phyloP scores from a whole-genome alignment of 2,888 invertebrate species.

The Leistus spinibarbis region DNA sequence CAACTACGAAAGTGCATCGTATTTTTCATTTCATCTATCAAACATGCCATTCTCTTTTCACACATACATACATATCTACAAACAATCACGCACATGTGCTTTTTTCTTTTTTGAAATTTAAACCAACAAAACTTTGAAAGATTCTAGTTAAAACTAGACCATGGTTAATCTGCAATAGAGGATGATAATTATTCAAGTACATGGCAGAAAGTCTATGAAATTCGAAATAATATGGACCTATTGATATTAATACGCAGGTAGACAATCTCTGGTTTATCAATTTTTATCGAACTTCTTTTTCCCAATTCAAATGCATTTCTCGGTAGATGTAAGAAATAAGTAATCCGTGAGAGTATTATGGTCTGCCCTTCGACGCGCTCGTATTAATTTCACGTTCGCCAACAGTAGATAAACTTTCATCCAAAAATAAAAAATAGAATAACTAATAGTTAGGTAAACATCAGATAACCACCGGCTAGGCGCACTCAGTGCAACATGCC shows the following conservation, averaged over 20 bases:
- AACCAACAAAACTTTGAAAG: too few relatives aligned
- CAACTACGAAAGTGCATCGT: constrained; percentile 17
- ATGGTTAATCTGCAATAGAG: too few relatives aligned
- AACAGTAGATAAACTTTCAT: constrained; percentile 11
- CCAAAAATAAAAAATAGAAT: not conserved
- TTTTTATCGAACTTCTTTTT: too few relatives aligned
- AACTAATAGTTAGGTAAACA: constrained; percentile 17
- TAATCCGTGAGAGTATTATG: not conserved
- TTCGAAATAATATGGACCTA: too few relatives aligned
- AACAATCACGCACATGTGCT: too few relatives aligned
- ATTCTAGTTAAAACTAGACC: too few relatives aligned
- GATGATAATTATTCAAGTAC: too few relatives aligned
- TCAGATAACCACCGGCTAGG: constrained; percentile 11
- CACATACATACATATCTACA: not conserved
- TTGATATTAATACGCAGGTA: too few relatives aligned
- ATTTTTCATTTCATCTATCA: constrained; percentile 1
- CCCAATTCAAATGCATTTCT: not conserved
- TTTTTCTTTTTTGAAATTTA: too few relatives aligned
- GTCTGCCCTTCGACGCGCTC: not conserved
- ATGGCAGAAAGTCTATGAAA: too few relatives aligned
- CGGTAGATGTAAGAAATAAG: not conserved
- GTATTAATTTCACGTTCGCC: constrained; percentile 8
- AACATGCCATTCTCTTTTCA: not conserved
- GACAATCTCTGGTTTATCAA: too few relatives aligned
- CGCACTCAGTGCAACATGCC: not conserved